Evolutionary conservation across 2,888 invertebrate species (phyloP).

Genomic region (Tenthredo amoena): DNA sequence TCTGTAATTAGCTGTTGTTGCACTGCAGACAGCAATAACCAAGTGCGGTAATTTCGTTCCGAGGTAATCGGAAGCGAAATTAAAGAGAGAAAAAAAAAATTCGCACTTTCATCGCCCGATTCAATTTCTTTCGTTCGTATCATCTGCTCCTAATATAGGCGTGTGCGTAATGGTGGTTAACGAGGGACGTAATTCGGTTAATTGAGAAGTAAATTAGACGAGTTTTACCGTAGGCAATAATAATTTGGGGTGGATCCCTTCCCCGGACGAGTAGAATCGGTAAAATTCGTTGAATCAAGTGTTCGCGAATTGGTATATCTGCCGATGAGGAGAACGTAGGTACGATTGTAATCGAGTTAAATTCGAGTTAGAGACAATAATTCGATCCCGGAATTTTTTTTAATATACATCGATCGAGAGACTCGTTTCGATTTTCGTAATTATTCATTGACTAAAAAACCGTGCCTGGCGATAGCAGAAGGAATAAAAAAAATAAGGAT

Average conservation of each 20-base stretch:
- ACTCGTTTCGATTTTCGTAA: not conserved
- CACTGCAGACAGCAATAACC: too few species aligned
- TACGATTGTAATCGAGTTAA: conserved; percentile 1
- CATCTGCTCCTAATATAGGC: not conserved
- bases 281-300: not conserved
- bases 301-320: not conserved
- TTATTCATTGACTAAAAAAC: not conserved
- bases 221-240: not conserved
- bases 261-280: not conserved
- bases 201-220: conserved; percentile 36
- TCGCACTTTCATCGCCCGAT: not conserved
- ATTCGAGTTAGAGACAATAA: not conserved
- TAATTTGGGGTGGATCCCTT: conserved; percentile 1
- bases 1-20: not conserved
- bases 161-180: conserved; percentile 19
- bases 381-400: not conserved
- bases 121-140: conserved; percentile 1
- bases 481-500: not conserved
- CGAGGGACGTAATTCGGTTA: conserved; percentile 22
- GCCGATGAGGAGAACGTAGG: not conserved
- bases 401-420: not conserved
- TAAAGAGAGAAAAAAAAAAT: not conserved
- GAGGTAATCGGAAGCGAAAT: not conserved
- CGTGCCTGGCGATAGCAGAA: not conserved
- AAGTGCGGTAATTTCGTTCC: not conserved